Conservation (phyloP, 2,888 invertebrate species). For the Dryobota labecula region DNA sequence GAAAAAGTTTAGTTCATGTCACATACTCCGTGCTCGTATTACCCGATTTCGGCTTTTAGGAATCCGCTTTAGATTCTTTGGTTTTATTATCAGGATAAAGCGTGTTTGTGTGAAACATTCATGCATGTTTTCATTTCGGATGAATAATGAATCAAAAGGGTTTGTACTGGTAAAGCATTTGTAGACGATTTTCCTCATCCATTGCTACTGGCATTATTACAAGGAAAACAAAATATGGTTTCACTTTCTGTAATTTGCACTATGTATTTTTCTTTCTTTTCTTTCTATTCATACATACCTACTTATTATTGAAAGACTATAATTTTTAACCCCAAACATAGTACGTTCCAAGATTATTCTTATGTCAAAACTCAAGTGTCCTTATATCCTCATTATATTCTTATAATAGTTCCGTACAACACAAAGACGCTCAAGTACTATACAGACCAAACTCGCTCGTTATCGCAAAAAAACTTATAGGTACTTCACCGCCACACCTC, state of each 20-base stretch:
- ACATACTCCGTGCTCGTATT: slow-evolving; percentile 30
- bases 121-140: slow-evolving; percentile 28
- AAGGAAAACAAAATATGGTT: slow-evolving; percentile 3
- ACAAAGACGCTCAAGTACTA: slow-evolving; percentile 6
- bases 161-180: slow-evolving; percentile 25
- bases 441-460: slow-evolving; percentile 30
- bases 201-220: neutral
- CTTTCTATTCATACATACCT: neutral
- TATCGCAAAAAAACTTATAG: slow-evolving; percentile 42
- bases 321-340: neutral
- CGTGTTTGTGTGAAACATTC: slow-evolving; percentile 32
- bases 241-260: neutral
- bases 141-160: slow-evolving; percentile 54
- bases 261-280: neutral
- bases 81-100: slow-evolving; percentile 36
- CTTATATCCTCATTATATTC: slow-evolving; percentile 23
- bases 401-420: neutral
- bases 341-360: neutral
- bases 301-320: neutral
- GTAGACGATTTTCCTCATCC: neutral
- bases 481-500: slow-evolving; percentile 39
- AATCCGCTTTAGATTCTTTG: slow-evolving; percentile 46
- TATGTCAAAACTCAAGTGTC: neutral
- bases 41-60: slow-evolving; percentile 44
- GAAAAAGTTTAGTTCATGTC: slow-evolving; percentile 48